Evolutionary conservation across 2,888 invertebrate genomes (phyloP), one percentile per base, ranked within the genome.

Genomic region (Yponomeuta plumbellus): DNA sequence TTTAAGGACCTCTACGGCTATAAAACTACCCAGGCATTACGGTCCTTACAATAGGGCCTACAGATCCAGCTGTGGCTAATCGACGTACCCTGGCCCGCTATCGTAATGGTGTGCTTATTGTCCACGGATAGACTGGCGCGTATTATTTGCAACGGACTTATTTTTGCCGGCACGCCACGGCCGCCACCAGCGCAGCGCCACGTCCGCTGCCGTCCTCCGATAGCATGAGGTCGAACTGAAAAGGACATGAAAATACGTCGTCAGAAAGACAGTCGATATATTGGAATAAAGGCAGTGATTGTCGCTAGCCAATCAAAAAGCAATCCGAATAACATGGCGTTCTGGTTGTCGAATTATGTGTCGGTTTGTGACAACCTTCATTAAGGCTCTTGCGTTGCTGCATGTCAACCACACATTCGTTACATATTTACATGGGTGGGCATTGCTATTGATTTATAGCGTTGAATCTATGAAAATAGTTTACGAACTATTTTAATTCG

Each of bases 181-280:
- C 98, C n/a, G 98, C 98, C 17, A 98, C 98, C 66, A 98, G 89
- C 68, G 98, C 98, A 66, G 98, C 98, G 39, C 98, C 98, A 76
- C 97, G 94, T n/a, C 98, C 98, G 77, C 97, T 97, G 65, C 98
- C 98, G 82, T 98, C 98, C 83, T 98, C 97, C 0, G 98, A 98
- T 67, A 98, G 88, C 97, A 98, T 98, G 75, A 99, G 92, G 84
- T 97, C 96, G 83, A 97, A 98, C 94, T 97, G 93, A 11, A 93
- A 92, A 61, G 75, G 71, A 71, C 69, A 66, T 64, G 10, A 44
- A 34, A 11, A 65, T 44, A 52, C 17, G 1, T 5, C 17, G 5
- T 52, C 17, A 39, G 39, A 39, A 39, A 39, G 39, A 5, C 39
- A 39, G 39, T 5, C 39, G 39, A 52, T 17, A 34, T 1, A 34